Percentiles rank a stretch among this genome's conserved stretches.
Evolutionary conservation across 2,888 invertebrate genomes (phyloP).

Genomic region (Yponomeuta malinellus): DNA sequence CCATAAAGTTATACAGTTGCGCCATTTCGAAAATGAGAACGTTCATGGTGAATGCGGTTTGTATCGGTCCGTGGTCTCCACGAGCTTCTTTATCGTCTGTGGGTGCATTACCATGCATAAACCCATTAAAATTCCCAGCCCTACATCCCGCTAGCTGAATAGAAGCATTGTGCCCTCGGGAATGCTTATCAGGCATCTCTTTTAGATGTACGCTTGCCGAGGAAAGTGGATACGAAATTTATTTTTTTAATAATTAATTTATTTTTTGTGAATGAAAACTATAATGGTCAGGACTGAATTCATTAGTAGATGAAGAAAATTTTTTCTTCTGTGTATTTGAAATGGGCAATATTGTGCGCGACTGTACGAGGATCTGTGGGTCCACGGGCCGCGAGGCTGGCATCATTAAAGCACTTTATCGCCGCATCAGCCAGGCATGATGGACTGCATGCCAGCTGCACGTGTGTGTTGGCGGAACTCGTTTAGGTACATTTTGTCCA

Average conservation of each 20-base stretch:
- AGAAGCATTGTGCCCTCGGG: constrained; percentile 45
- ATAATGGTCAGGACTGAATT: too few species aligned
- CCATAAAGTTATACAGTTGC: background rate
- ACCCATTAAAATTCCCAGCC: constrained; percentile 42
- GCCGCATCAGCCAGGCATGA: background rate
- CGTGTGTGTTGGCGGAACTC: background rate
- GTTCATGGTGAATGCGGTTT: background rate
- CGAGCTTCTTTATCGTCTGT: constrained; percentile 15
- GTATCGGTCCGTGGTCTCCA: background rate
- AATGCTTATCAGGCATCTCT: constrained; percentile 45
- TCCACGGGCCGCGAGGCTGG: background rate
- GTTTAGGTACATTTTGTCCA: background rate
- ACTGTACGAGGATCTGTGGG: background rate
- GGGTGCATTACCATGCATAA: constrained; percentile 24
- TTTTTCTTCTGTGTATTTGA: background rate
- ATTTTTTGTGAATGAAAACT: too few species aligned
- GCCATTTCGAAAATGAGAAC: background rate
- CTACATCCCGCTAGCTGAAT: constrained; percentile 39
- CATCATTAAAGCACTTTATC: background rate
- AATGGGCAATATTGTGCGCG: background rate
- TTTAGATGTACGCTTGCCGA: constrained; percentile 24
- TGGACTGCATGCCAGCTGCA: constrained; percentile 1
- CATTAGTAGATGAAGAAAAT: background rate
- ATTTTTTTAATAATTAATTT: too few species aligned
- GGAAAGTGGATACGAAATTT: constrained; percentile 19